Conservation (phyloP, 2,888 invertebrate genomes). For the Bugulina stolonifera region DNA sequence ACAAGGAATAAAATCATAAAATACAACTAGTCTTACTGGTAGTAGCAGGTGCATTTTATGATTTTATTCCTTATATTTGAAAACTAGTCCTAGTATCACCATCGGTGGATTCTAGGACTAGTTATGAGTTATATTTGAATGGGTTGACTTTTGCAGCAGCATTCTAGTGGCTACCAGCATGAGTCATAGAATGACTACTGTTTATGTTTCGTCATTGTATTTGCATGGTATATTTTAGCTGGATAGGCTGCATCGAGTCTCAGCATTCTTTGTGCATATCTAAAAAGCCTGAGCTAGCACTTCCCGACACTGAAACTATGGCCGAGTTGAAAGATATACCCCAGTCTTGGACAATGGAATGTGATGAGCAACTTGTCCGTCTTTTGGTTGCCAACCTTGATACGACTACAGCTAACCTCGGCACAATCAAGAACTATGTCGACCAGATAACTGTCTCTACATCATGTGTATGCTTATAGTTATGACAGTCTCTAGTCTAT, state of each 20-base stretch:
- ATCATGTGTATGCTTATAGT: conserved; percentile 38
- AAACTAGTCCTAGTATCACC: too few species aligned
- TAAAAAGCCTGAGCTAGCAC: conserved; percentile 32
- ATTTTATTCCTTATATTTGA: too few species aligned
- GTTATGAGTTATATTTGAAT: too few species aligned
- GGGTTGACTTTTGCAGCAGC: too few species aligned
- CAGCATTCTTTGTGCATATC: conserved; percentile 39
- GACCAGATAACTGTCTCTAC: conserved; percentile 50
- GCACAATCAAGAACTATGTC: conserved; percentile 47
- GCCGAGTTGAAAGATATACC: conserved; percentile 36
- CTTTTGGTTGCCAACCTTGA: conserved; percentile 44
- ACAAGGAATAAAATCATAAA: too few species aligned
- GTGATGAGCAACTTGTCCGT: conserved; percentile 47
- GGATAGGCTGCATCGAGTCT: conserved; percentile 44
- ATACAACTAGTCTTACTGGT: too few species aligned
- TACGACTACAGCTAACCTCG: conserved; percentile 44
- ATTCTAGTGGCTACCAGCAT: too few species aligned
- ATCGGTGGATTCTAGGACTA: too few species aligned
- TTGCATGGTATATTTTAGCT: conserved; percentile 41
- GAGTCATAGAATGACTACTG: too few species aligned
- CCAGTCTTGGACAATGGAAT: conserved; percentile 43
- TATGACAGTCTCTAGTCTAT: too few species aligned
- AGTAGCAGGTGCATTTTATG: too few species aligned
- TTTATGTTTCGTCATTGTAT: too few species aligned
- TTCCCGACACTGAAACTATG: conserved; percentile 40